These are phyloP conservation scores for Callaeas wilsoni DNA, from an alignment of 2,113 vertebrate species.

Conservation along the genomic window DNA sequence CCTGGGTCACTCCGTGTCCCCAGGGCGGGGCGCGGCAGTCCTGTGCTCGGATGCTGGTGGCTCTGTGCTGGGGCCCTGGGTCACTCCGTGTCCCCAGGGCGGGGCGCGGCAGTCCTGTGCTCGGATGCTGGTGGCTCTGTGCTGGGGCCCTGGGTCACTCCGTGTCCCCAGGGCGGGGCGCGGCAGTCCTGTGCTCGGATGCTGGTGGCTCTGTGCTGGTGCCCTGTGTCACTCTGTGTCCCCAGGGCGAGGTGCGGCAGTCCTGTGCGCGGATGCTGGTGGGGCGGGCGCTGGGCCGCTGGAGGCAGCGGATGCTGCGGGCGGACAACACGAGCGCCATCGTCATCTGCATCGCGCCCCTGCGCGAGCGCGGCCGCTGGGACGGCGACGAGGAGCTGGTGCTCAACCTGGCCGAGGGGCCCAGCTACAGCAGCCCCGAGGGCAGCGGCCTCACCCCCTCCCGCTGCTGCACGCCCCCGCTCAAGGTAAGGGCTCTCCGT, in stretches of 20 bases:
- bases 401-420: slow-evolving; percentile 85
- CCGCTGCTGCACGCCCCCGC: slow-evolving; percentile 77
- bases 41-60: no score
- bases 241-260: slow-evolving; percentile 81
- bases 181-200: slow-evolving; percentile 86
- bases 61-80: background rate
- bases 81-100: slow-evolving; percentile 21
- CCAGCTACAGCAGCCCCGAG: slow-evolving; percentile 76
- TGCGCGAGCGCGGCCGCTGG: slow-evolving; percentile 68
- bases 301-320: slow-evolving; percentile 94
- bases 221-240: background rate
- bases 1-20: no score
- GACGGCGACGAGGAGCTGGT: slow-evolving; percentile 83
- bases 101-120: slow-evolving; percentile 85
- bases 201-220: slow-evolving; percentile 73
- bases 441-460: slow-evolving; percentile 68
- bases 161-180: slow-evolving; percentile 71
- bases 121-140: slow-evolving; percentile 78
- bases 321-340: slow-evolving; percentile 97
- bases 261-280: slow-evolving; percentile 90
- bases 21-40: fast-evolving
- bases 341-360: slow-evolving; percentile 86
- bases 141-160: background rate
- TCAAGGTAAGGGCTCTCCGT: slow-evolving; percentile 71
- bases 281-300: slow-evolving; percentile 87